phyloP scores from a whole-genome alignment of 2,113 vertebrate genomes.

The Otus sunia region DNA sequence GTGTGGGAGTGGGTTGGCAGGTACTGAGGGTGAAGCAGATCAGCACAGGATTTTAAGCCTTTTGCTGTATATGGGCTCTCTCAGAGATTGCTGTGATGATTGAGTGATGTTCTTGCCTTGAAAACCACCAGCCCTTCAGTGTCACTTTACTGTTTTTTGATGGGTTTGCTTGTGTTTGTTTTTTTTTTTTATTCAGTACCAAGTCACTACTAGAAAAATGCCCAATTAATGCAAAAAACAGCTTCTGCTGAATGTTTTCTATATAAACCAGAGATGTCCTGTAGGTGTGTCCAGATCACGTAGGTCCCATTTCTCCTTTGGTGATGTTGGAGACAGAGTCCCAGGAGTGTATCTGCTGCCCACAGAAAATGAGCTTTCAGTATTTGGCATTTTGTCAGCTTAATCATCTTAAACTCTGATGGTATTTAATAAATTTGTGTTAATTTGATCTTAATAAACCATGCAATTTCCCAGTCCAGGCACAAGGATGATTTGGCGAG shows the following conservation, averaged over 20 bases:
- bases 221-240: background rate
- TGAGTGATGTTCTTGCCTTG: background rate
- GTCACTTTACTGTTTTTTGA: background rate
- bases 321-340: background rate
- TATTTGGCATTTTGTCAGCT: background rate
- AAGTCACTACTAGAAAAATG: background rate
- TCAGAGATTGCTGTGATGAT: background rate
- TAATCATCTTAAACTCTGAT: background rate
- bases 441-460: background rate
- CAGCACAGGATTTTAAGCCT: background rate
- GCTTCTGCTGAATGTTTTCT: background rate
- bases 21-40: background rate
- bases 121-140: background rate
- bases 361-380: background rate
- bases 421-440: background rate
- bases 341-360: background rate
- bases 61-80: fast-evolving
- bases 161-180: background rate
- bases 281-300: background rate
- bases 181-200: background rate
- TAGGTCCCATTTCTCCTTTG: too few species aligned
- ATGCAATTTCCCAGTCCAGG: too few species aligned
- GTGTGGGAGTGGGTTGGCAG: background rate
- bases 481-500: background rate
- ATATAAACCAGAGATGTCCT: background rate